A percentile compares a stretch with the other conserved stretches of the same genome.
These are phyloP conservation scores for Amphipyra berbera DNA, from an alignment of 2,888 invertebrate species.

Conservation along the genomic window DNA sequence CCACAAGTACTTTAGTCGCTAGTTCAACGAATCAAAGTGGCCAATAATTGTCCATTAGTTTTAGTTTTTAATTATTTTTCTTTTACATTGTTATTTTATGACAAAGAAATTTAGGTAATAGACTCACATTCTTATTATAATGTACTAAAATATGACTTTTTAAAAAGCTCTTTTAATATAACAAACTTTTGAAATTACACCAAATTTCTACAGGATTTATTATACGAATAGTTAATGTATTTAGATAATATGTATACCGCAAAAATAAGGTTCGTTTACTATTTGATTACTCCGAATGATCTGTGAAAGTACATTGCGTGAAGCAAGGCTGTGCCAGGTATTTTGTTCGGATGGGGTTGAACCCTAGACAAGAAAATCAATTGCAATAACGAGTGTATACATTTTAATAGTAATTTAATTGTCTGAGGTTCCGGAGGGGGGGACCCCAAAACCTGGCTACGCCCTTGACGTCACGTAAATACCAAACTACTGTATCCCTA, in stretches of 20 bases:
- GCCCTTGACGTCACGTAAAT: too few relatives aligned
- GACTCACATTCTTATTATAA: slow-evolving; percentile 7
- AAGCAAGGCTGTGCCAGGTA: too few relatives aligned
- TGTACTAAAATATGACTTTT: slow-evolving; percentile 28
- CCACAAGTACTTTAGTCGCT: slow-evolving; percentile 42
- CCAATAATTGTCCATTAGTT: slow-evolving; percentile 50
- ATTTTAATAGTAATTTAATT: too few relatives aligned
- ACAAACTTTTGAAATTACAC: slow-evolving; percentile 16
- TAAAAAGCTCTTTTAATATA: slow-evolving; percentile 23
- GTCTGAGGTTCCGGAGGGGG: too few relatives aligned
- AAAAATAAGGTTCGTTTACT: slow-evolving; percentile 18
- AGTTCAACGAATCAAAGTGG: slow-evolving; percentile 63
- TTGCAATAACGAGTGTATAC: too few relatives aligned
- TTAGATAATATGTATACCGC: slow-evolving; percentile 19
- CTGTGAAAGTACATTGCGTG: slow-evolving; percentile 8
- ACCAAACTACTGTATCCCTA: too few relatives aligned
- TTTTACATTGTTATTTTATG: slow-evolving; percentile 37
- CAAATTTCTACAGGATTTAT: slow-evolving; percentile 26
- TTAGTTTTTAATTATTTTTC: slow-evolving; percentile 27
- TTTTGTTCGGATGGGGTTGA: too few relatives aligned
- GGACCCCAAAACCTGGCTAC: too few relatives aligned
- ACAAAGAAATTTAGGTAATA: slow-evolving; percentile 18
- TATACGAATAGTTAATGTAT: slow-evolving; percentile 39
- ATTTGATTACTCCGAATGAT: slow-evolving; percentile 21
- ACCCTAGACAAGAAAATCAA: too few relatives aligned